Evolutionary conservation across 2,888 invertebrate species (phyloP).

Genomic region (Unio delphinus): DNA sequence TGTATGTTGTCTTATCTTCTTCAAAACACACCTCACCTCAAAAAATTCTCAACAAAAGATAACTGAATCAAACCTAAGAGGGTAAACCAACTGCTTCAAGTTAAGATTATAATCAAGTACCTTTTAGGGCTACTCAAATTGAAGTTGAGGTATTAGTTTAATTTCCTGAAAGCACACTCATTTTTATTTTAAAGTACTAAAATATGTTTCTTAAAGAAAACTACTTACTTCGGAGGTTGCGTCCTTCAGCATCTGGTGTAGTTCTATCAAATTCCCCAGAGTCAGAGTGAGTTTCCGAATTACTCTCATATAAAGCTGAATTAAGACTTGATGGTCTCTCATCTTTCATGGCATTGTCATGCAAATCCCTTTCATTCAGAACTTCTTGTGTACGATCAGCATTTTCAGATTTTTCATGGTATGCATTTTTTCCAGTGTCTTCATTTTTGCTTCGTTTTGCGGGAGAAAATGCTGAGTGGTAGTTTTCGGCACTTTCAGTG

Average conservation of each 20-base stretch:
- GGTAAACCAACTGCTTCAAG: no score
- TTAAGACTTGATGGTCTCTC: slow-evolving; percentile 61
- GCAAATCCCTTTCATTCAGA: slow-evolving; percentile 29
- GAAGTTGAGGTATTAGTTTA: no score
- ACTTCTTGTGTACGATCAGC: slow-evolving; percentile 17
- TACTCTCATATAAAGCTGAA: slow-evolving; percentile 55
- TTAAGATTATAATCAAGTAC: no score
- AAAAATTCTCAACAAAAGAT: no score
- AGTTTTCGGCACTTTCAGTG: slow-evolving; percentile 44
- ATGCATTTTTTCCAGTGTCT: slow-evolving; percentile 27
- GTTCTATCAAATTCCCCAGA: slow-evolving; percentile 55
- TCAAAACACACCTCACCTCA: no score
- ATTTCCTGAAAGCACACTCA: no score
- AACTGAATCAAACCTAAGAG: no score
- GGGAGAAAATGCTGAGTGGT: slow-evolving; percentile 65
- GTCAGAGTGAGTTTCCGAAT: slow-evolving; percentile 61
- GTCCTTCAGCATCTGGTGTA: slow-evolving; percentile 62
- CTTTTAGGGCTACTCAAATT: no score
- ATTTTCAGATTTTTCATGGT: slow-evolving; percentile 14
- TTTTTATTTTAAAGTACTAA: no score
- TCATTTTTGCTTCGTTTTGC: slow-evolving; percentile 59
- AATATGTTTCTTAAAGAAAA: slow-evolving; percentile 2
- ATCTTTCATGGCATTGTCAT: slow-evolving; percentile 46
- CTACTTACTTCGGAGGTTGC: slow-evolving; percentile 62
- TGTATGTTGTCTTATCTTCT: no score